Conservation (phyloP, 2,113 vertebrate genomes). For the Dinomys branickii region DNA sequence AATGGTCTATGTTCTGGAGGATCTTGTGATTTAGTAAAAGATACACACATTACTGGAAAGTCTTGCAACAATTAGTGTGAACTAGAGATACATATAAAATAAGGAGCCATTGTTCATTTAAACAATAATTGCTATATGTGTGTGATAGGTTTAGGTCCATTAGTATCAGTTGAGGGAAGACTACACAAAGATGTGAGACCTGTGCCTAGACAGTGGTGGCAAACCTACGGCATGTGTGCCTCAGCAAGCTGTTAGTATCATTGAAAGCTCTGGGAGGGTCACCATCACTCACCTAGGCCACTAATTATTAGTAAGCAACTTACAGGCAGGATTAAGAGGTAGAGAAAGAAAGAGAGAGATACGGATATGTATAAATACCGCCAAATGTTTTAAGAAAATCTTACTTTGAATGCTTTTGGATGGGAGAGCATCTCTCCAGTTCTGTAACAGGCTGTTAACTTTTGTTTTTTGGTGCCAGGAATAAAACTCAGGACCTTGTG, state of each 20-base stretch:
- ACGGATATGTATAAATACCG: not conserved
- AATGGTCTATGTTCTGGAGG: not conserved
- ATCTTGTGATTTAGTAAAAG: conserved; percentile 34
- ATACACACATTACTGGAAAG: not conserved
- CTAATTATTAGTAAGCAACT: conserved; percentile 11
- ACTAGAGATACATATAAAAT: conserved; percentile 38
- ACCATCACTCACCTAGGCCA: not conserved
- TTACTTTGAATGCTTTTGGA: conserved; percentile 28
- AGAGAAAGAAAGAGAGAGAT: not conserved
- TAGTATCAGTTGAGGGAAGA: not conserved
- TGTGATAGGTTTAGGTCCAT: not conserved
- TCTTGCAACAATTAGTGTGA: conserved; percentile 13
- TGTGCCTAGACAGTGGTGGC: not conserved
- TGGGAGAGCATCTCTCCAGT: conserved; percentile 3
- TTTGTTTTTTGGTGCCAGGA: not conserved
- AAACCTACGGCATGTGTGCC: not conserved
- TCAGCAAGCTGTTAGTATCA: not conserved
- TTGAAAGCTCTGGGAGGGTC: not conserved
- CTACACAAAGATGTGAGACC: not conserved
- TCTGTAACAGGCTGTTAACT: conserved; percentile 49
- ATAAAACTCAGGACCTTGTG: too few species aligned
- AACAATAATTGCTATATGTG: not conserved
- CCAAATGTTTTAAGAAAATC: conserved; percentile 43
- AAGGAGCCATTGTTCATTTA: not conserved
- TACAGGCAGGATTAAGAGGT: not conserved